Base-by-base conservation (phyloP, 92 coral and sea anemone genomes). In the Phymanthus crucifer region DNA sequence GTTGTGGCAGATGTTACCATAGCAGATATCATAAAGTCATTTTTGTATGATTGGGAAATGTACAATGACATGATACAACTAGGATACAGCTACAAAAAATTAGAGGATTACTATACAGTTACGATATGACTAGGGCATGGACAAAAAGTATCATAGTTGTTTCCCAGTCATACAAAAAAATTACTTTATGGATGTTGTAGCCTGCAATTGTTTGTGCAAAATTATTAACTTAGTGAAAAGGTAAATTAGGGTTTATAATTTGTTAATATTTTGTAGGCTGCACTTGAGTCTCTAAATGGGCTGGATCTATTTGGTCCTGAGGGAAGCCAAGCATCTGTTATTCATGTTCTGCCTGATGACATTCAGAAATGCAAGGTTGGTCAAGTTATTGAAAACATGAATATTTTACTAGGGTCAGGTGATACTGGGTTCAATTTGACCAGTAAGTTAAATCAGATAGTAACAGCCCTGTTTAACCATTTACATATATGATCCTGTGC, bases 221-320 rank as follows among this genome's bases (percentile, higher is more conserved):
- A n/a, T n/a, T n/a, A n/a, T n/a, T n/a, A n/a, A n/a, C n/a, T n/a
- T n/a, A n/a, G n/a, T n/a, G n/a, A n/a, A n/a, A n/a, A n/a, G n/a
- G n/a, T n/a, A n/a, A n/a, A n/a, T n/a, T n/a, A n/a, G n/a, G n/a
- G n/a, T 7, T 11, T 23, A 32, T 80, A 3, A 45, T 74, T 24
- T 16, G 58, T 43, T 45, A 14, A 10, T 32, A 2, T 24, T 0
- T 18, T 11, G 32, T 73, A 94, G 98, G 98, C 98, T 32, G 98
- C 98, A 1, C 80, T 94, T 18, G 98, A 94, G 82, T 97, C 98
- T 24, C 80, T 94, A 78, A 91, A 94, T 84, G 98, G 97, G 77
- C 47, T 94, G 79, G 98, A 94, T 86, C 72, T 94, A 74, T 94
- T 94, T 93, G 98, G 98, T 0, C 92, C 98, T 2, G 95, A 91